Base-by-base conservation (phyloP, 2,113 vertebrate species). In the Eulemur rufifrons region DNA sequence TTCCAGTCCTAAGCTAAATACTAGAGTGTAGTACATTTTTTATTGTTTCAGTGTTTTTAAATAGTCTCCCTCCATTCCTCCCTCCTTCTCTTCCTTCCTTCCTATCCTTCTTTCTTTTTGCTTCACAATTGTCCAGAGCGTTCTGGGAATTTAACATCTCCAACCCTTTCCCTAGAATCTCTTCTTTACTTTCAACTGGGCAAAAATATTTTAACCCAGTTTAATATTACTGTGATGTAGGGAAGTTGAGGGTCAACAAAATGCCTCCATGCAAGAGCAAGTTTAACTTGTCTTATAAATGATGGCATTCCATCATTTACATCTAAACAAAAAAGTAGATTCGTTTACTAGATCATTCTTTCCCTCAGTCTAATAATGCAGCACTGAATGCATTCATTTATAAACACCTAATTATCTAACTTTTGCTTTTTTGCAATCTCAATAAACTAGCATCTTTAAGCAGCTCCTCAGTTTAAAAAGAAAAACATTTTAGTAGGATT, bases 121-220 rank as follows among this genome's bases (percentile, higher is more conserved):
- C 11, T 77, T 86, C 64, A 89, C 34, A 64, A 17, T 87, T 87
- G 7, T 86, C 77, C 73, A 66, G 42, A 91, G 91, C 66, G 1
- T 90, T 85, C 18, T 94, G 32, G n/a, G 83, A 96, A 88, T 77
- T 93, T 89, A 91, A 95, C 39, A 86, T n/a, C 32, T 71, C 93
- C 34, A 90, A 42, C 54, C 17, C 21, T 85, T 94, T 80, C 71
- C 37, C 78, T 77, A 93, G 66, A 91, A 52, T 92, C n/a, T 92
- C 42, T 94, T 96, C 59, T 97, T 96, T 66, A 87, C 66, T 88
- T 90, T 94, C 18, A 88, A 68, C 37, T 96, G 71, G 21, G 52
- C 56, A 95, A 94, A 83, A 84, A 37, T 95, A 73, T 96, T 92
- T 89, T 69, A 95, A 85, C 29, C 17, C 20, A 39, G 86, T 86